Evolutionary conservation across 2,888 invertebrate genomes (phyloP).

Genomic region (Mongoloraphidia duomilia): DNA sequence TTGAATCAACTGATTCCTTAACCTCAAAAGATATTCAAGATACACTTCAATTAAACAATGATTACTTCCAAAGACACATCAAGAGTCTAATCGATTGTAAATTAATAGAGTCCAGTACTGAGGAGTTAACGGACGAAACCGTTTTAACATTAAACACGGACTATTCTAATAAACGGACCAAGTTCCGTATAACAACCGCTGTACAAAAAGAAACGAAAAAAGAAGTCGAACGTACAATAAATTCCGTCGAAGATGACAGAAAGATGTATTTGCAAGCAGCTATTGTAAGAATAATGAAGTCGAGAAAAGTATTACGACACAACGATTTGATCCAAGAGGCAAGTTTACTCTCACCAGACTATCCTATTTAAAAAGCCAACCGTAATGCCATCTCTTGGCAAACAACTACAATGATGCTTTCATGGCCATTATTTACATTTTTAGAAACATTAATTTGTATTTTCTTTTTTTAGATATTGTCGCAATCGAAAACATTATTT

Average conservation of each 20-base stretch:
- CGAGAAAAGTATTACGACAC: constrained; percentile 76
- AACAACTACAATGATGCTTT: neutral
- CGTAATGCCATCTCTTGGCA: neutral
- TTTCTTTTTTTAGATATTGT: constrained; percentile 50
- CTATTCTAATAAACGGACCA: constrained; percentile 82
- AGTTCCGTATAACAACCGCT: constrained; percentile 69
- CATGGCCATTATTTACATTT: too few relatives aligned
- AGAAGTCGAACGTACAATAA: constrained; percentile 58
- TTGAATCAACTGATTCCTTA: constrained; percentile 54
- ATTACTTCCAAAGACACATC: constrained; percentile 72
- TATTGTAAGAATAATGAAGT: constrained; percentile 89
- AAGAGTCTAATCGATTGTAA: constrained; percentile 79
- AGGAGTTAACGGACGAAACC: constrained; percentile 32
- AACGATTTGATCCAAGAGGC: constrained; percentile 81
- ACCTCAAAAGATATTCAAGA: constrained; percentile 56
- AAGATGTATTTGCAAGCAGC: constrained; percentile 92
- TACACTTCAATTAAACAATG: constrained; percentile 63
- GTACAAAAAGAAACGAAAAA: constrained; percentile 67
- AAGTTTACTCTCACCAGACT: constrained; percentile 28
- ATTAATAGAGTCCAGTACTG: constrained; percentile 42
- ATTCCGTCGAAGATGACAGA: constrained; percentile 84
- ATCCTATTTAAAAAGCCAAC: neutral
- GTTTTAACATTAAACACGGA: constrained; percentile 59
- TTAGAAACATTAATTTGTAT: constrained; percentile 7
- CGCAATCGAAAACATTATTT: constrained; percentile 81